phyloP scores from a whole-genome alignment of 2,113 vertebrate species.

The Phrynosoma platyrhinos region DNA sequence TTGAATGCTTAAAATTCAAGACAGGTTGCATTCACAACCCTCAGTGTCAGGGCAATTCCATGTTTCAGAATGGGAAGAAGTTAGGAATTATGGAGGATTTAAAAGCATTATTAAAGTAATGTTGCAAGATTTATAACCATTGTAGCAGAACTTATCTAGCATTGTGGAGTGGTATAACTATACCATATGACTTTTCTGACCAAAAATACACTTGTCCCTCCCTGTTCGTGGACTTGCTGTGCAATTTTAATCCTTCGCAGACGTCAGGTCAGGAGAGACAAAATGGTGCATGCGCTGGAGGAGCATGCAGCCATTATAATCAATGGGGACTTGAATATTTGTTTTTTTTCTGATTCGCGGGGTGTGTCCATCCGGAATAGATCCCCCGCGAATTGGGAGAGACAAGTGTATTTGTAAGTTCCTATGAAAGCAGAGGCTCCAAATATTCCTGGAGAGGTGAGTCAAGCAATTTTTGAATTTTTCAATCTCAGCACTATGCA shows the following conservation, averaged over 20 bases:
- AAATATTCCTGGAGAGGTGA: background rate
- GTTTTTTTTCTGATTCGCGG: too few species aligned
- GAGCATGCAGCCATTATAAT: too few species aligned
- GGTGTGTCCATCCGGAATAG: too few species aligned
- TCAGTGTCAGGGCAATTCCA: background rate
- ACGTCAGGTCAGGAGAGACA: too few species aligned
- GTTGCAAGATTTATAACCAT: background rate
- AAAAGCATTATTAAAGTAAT: background rate
- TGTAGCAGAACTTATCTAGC: background rate
- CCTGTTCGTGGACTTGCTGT: too few species aligned
- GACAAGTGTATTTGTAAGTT: background rate
- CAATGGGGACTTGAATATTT: too few species aligned
- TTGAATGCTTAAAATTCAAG: background rate
- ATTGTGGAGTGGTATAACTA: background rate
- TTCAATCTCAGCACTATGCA: background rate
- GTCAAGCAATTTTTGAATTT: background rate
- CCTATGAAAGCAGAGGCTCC: background rate
- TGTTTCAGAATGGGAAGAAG: background rate
- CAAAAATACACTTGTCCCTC: background rate
- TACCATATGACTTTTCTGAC: background rate
- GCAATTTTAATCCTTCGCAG: too few species aligned
- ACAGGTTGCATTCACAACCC: background rate
- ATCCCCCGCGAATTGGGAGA: too few species aligned
- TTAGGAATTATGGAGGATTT: background rate
- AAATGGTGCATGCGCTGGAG: too few species aligned